Conservation (phyloP, 2,113 vertebrate genomes). For the Trogon surrucura region DNA sequence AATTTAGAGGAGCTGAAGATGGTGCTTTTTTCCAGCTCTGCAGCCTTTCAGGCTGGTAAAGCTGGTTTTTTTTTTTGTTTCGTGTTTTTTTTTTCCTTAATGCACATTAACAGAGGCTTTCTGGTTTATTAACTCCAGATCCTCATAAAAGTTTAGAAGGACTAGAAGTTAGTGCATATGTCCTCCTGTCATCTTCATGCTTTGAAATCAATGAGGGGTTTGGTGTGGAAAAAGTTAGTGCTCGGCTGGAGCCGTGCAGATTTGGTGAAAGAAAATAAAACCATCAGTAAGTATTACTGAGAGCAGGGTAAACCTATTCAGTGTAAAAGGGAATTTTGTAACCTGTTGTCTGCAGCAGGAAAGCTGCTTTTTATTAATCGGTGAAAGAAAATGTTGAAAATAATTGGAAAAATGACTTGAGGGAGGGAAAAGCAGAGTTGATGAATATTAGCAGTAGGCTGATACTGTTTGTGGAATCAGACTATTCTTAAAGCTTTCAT, state of each 20-base stretch:
- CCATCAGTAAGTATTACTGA: neutral
- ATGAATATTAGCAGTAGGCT: constrained; percentile 13
- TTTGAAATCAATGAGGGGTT: neutral
- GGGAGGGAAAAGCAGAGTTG: constrained; percentile 2
- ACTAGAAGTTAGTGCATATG: neutral
- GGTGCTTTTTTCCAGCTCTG: neutral
- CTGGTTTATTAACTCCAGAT: neutral
- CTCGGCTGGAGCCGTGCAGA: neutral
- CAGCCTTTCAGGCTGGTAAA: neutral
- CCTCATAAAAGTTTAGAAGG: neutral
- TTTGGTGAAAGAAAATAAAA: neutral
- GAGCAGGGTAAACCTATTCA: neutral
- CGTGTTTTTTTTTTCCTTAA: too few species aligned
- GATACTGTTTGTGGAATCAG: constrained; percentile 41
- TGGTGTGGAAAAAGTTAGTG: neutral
- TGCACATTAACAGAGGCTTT: neutral
- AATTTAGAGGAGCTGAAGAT: neutral
- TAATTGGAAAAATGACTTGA: constrained; percentile 40
- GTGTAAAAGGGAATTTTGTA: neutral
- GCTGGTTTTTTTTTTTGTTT: neutral
- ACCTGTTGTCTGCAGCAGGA: constrained; percentile 22
- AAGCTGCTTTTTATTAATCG: constrained; percentile 46
- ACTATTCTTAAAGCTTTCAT: constrained; percentile 55
- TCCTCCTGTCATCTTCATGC: neutral
- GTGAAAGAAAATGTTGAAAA: constrained; percentile 45